Percentiles rank a stretch among this genome's conserved stretches.
Conservation (phyloP, 2,797 vertebrate genomes). For the Lithobates sylvaticus region DNA sequence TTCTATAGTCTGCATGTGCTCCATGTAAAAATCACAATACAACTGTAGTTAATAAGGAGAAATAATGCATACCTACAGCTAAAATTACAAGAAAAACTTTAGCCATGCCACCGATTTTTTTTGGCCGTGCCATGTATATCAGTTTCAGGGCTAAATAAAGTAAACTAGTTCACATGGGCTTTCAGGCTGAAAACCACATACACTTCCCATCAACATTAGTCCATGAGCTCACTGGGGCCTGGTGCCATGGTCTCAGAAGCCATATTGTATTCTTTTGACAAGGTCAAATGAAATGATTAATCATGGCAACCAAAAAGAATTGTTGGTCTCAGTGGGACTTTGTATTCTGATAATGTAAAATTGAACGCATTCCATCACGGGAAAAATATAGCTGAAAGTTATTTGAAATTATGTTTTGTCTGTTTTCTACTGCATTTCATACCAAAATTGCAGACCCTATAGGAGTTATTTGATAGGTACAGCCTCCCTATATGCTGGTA, state of each 20-base stretch:
- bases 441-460: not conserved
- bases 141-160: not conserved
- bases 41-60: not conserved
- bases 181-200: slow-evolving; percentile 8
- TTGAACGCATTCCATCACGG: slow-evolving; percentile 21
- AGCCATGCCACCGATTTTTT: not conserved
- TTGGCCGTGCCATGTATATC: not conserved
- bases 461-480: not conserved
- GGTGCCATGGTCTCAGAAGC: slow-evolving; percentile 16
- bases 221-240: slow-evolving; percentile 34
- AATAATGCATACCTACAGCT: not conserved
- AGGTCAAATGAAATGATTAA: slow-evolving; percentile 50
- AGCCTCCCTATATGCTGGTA: not conserved
- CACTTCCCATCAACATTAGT: slow-evolving; percentile 43
- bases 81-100: not conserved
- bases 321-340: slow-evolving; percentile 40
- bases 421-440: not conserved
- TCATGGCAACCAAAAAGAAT: slow-evolving; percentile 45
- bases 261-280: slow-evolving; percentile 51
- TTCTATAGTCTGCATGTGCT: not conserved
- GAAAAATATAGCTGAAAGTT: slow-evolving; percentile 10
- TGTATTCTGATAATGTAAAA: slow-evolving; percentile 36
- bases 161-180: slow-evolving; percentile 13
- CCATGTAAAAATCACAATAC: not conserved
- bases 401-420: not conserved